These are phyloP conservation scores for Drosophila leonis DNA, from an alignment of 2,888 invertebrate species.

Conservation along the genomic window DNA sequence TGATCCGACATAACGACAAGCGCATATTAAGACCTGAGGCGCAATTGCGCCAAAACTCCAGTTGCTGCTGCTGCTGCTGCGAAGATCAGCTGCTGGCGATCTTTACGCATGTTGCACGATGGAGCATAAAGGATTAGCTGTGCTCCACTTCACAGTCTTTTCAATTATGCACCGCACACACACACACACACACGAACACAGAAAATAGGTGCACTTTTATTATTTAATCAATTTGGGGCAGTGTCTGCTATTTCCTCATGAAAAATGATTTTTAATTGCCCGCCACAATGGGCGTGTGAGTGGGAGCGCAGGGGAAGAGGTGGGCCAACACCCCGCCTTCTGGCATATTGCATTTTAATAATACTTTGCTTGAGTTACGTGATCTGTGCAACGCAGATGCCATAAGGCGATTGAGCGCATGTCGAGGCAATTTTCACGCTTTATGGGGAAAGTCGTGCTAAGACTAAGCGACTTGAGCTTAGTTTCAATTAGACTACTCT, in stretches of 20 bases:
- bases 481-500: background rate
- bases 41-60: slow-evolving; percentile 37
- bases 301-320: slow-evolving; percentile 4
- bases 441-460: slow-evolving; percentile 17
- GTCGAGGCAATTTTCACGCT: slow-evolving; percentile 45
- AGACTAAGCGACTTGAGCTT: background rate
- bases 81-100: slow-evolving; percentile 54
- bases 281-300: background rate
- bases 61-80: slow-evolving; percentile 11
- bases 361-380: slow-evolving; percentile 63
- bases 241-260: slow-evolving; percentile 64
- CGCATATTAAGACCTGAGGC: slow-evolving; percentile 25
- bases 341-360: slow-evolving; percentile 71
- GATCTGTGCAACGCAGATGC: slow-evolving; percentile 48
- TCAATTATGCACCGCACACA: slow-evolving; percentile 52
- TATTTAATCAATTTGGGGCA: slow-evolving; percentile 70
- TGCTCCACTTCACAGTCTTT: slow-evolving; percentile 35
- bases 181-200: too few relatives aligned
- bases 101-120: slow-evolving; percentile 56
- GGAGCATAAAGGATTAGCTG: slow-evolving; percentile 46
- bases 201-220: slow-evolving; percentile 29
- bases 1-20: slow-evolving; percentile 70
- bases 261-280: slow-evolving; percentile 77
- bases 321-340: slow-evolving; percentile 54
- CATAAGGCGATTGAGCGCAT: slow-evolving; percentile 47